Evolutionary conservation across 2,888 invertebrate genomes (phyloP), one percentile per base, ranked within the genome.

Genomic region (Dasysyrphus tricinctus): DNA sequence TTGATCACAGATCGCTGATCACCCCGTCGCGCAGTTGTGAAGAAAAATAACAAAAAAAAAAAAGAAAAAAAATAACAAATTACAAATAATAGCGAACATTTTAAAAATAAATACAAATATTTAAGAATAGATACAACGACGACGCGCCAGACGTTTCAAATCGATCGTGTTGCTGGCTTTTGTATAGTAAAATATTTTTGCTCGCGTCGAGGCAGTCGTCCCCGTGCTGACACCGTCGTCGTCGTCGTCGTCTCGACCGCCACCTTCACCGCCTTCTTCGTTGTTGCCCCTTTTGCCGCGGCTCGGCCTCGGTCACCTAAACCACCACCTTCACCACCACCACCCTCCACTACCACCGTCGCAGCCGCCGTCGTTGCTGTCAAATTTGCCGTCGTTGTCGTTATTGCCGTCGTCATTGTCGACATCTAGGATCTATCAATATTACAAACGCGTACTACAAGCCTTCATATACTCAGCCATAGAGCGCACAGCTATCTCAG

Each of bases 131-230:
- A 86, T 86, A 86, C 81, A 81, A 69, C 69, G 69, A 69, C 67
- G 69, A 69, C 85, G 81, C 81, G 85, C 85, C 81, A 86, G 85
- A 86, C 85, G 74, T 81, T 81, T 81, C 81, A 81, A 86, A 81
- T 81, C 81, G 85, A 86, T 81, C 77, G 80, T 61, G 65, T 57
- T 61, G 57, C 63, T 63, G 69, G 69, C 54, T 69, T 51, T 56
- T 73, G 76, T 84, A 32, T 76, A 75, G 84, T 73, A 61, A 76
- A 76, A 76, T 80, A 84, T 72, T 59, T 84, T 37, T 54, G 75
- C 42, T 80, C 57, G 80, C 75, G 80, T 80, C 80, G 72, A 76
- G 67, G 84, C 67, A 80, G 67, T 76, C 73, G 80, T 80, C 84
- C 73, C 63, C 72, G 81, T 70, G 56, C 65, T 65, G 81, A 77